A percentile compares a stretch with the other conserved stretches of the same genome.
Evolutionary conservation across 2,888 invertebrate species (phyloP).

Genomic region (Cephus runcator): DNA sequence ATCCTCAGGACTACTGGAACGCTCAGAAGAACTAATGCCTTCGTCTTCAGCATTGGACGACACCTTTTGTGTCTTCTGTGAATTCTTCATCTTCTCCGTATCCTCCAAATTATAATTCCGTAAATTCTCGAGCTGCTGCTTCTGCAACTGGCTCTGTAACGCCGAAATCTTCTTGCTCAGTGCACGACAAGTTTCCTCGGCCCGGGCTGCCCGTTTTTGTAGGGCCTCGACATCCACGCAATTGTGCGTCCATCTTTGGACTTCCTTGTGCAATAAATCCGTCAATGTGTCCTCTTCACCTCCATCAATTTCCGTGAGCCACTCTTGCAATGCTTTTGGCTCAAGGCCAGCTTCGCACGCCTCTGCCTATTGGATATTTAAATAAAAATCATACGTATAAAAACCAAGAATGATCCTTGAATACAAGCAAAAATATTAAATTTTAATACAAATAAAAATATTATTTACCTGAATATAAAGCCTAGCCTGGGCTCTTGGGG

Average conservation of each 20-base stretch:
- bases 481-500: slow-evolving; percentile 79
- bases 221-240: slow-evolving; percentile 84
- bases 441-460: background rate
- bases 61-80: slow-evolving; percentile 42
- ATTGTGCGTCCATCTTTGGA: slow-evolving; percentile 81
- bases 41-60: slow-evolving; percentile 87
- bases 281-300: slow-evolving; percentile 52
- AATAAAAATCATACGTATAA: background rate
- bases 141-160: slow-evolving; percentile 54
- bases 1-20: slow-evolving; percentile 79
- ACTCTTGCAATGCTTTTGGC: slow-evolving; percentile 57
- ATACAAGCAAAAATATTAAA: no score
- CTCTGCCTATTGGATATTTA: slow-evolving; percentile 49
- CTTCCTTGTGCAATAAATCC: slow-evolving; percentile 69
- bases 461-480: slow-evolving; percentile 79
- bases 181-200: slow-evolving; percentile 67
- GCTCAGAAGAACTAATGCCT: slow-evolving; percentile 87
- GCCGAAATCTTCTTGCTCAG: slow-evolving; percentile 56
- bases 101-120: slow-evolving; percentile 47
- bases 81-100: slow-evolving; percentile 1
- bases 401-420: background rate
- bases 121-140: slow-evolving; percentile 50
- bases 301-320: slow-evolving; percentile 53
- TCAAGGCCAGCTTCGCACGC: slow-evolving; percentile 63
- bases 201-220: slow-evolving; percentile 76